Evolutionary conservation across 2,888 invertebrate species (phyloP), one percentile per base, ranked within the genome.

Genomic region (Heliconius charithonia): DNA sequence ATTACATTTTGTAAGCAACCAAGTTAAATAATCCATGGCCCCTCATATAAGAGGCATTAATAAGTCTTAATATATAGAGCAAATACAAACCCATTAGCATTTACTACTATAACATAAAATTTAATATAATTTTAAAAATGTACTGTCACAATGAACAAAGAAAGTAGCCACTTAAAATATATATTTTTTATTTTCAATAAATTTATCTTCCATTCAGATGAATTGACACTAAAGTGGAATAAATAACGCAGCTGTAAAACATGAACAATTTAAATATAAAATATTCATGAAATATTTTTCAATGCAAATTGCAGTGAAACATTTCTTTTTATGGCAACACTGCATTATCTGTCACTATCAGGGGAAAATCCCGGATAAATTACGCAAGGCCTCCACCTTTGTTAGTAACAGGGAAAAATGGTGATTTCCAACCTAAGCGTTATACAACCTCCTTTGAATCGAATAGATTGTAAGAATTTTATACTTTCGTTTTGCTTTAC

Each of bases 321-420:
- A 79, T 81, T 84, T 84, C 85, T 84, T 83, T 83, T 80, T 82
- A 81, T 80, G 83, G 85, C 83, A 86, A 84, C 85, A 83, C 84
- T 84, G 86, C 83, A 87, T 89, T 88, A 90, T 89, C 87, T 89
- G 89, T 89, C 88, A 88, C 88, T 87, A 89, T 88, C 89, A 87
- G 83, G 87, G 88, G 87, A 89, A 89, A 89, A 90, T 63, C 85
- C 86, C 83, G 78, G 87, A 85, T 87, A 86, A 84, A 86, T 87
- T 86, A 86, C 86, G 85, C 85, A 83, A 84, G 85, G 84, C 85
- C 84, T 85, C 67, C 86, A 86, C 86, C 87, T 87, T 87, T 85
- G 84, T 85, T 83, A 81, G 85, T 86, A 88, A 89, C 88, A 87
- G 89, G 87, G 87, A 89, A 87, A 89, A 90, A 90, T 89, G 85